Conservation (phyloP, 2,888 invertebrate genomes). For the Phyllotreta striolata region DNA sequence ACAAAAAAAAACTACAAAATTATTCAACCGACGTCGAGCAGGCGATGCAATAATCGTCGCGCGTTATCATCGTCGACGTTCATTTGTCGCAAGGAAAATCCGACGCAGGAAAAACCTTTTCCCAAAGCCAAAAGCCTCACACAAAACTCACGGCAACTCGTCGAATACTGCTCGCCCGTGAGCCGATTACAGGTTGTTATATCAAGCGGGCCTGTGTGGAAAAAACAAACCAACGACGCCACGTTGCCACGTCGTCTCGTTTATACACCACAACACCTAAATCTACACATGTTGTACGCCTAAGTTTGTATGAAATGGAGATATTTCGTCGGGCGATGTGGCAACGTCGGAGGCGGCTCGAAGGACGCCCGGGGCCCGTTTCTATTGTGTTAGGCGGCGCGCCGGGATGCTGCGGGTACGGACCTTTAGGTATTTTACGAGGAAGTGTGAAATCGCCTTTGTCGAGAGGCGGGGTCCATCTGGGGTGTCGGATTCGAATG, state of each 20-base stretch:
- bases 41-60: conserved; percentile 45
- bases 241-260: neutral
- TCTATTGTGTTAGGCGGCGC: conserved; percentile 50
- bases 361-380: conserved; percentile 37
- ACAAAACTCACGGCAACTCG: conserved; percentile 25
- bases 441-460: conserved; percentile 40
- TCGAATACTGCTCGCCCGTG: conserved; percentile 49
- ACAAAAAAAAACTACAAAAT: conserved; percentile 36
- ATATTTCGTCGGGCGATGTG: neutral
- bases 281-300: no score
- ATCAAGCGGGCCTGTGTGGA: conserved; percentile 54
- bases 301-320: no score
- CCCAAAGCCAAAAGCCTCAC: neutral
- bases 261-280: no score
- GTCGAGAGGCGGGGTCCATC: neutral
- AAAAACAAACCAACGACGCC: conserved; percentile 53
- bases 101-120: conserved; percentile 9
- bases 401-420: conserved; percentile 37
- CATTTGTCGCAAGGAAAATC: conserved; percentile 34
- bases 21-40: conserved; percentile 42
- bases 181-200: conserved; percentile 61
- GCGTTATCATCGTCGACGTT: conserved; percentile 45
- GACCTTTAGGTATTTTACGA: conserved; percentile 29
- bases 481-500: conserved; percentile 25
- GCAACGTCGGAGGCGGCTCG: conserved; percentile 12